Evolutionary conservation across 2,113 vertebrate species (phyloP).

Genomic region (Eurystomus gularis): DNA sequence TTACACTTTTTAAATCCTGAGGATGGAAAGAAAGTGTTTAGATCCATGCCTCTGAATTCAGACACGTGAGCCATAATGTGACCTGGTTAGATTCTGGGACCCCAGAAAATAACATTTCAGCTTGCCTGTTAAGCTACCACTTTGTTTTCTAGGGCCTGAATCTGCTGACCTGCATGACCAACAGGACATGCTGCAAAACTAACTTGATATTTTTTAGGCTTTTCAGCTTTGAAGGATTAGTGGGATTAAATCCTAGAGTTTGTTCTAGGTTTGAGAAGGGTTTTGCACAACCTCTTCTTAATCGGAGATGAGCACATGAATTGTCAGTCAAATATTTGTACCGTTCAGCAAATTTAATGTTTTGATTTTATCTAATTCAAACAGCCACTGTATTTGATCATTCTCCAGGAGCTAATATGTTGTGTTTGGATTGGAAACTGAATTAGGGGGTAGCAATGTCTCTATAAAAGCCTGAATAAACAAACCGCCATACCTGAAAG

Average conservation of each 20-base stretch:
- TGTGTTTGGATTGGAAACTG: conserved; percentile 14
- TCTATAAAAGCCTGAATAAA: conserved; percentile 1
- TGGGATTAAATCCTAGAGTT: conserved; percentile 12
- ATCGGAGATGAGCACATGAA: conserved; percentile 10
- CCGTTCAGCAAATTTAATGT: not conserved
- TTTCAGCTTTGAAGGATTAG: conserved; percentile 18
- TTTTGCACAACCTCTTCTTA: not conserved
- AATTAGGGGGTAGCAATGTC: not conserved
- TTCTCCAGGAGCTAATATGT: not conserved
- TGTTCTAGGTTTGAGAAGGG: conserved; percentile 13
- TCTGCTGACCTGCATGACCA: not conserved
- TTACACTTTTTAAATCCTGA: not conserved
- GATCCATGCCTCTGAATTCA: not conserved
- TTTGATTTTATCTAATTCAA: conserved; percentile 44
- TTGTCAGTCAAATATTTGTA: conserved; percentile 52
- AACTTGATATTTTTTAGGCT: not conserved
- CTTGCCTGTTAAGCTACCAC: not conserved
- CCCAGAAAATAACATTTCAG: not conserved
- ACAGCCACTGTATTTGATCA: conserved; percentile 30
- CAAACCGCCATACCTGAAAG: not conserved
- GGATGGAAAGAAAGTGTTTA: not conserved
- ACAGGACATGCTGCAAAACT: not conserved
- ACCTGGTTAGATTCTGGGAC: not conserved
- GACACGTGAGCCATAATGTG: not conserved
- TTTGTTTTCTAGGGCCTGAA: not conserved